phyloP scores from a whole-genome alignment of 2,113 vertebrate genomes.

The Catharus fuscescens region DNA sequence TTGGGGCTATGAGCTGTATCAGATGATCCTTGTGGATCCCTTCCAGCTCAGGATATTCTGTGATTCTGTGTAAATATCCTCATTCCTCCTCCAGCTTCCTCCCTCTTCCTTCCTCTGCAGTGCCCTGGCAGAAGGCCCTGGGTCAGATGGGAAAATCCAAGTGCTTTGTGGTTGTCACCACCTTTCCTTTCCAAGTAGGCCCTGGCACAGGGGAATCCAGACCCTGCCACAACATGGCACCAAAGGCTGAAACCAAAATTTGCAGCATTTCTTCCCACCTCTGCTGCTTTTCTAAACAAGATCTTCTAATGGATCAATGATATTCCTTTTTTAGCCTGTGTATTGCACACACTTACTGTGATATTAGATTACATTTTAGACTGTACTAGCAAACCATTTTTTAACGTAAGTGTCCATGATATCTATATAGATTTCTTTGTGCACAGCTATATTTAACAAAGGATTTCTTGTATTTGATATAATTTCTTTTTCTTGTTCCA shows the following conservation, averaged over 20 bases:
- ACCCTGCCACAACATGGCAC: not conserved
- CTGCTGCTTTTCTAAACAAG: not conserved
- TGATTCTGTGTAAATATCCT: not conserved
- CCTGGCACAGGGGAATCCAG: not conserved
- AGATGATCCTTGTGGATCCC: not conserved
- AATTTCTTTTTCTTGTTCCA: not conserved
- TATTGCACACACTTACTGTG: not conserved
- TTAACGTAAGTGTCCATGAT: rapidly evolving
- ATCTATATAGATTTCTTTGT: not conserved
- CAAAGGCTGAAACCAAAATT: not conserved
- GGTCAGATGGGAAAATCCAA: not conserved
- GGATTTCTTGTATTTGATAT: not conserved
- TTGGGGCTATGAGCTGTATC: not conserved
- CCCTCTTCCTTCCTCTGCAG: not conserved
- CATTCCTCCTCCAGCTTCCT: not conserved
- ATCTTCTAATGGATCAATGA: not conserved
- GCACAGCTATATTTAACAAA: not conserved
- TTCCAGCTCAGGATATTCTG: not conserved
- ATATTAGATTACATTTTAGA: not conserved
- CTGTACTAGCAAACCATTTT: not conserved
- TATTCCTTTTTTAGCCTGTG: not conserved
- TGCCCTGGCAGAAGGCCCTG: not conserved
- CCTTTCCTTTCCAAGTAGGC: not conserved
- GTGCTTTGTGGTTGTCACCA: not conserved
- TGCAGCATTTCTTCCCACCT: not conserved